phyloP scores from a whole-genome alignment of 2,888 invertebrate species.

The Oscheius sp. region DNA sequence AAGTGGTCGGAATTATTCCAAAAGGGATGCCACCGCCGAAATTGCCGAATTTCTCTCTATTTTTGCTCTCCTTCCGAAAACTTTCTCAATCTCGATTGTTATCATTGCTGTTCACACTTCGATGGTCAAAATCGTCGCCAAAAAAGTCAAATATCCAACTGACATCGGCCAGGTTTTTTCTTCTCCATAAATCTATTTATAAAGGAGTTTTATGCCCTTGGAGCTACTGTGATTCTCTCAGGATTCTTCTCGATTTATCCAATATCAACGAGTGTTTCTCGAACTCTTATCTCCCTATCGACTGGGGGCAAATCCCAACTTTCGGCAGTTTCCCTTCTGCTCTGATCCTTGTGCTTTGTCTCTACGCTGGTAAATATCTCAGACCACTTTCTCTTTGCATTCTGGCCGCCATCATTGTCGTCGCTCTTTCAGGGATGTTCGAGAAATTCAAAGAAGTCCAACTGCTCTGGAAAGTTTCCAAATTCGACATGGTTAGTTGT shows the following conservation, averaged over 20 bases:
- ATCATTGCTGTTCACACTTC: conserved; percentile 21
- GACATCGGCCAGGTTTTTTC: conserved; percentile 21
- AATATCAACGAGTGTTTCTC: conserved; percentile 73
- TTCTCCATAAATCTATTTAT: neutral
- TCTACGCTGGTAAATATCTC: neutral
- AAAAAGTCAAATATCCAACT: conserved; percentile 17
- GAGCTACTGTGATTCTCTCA: conserved; percentile 78
- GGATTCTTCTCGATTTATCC: conserved; percentile 74
- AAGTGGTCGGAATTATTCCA: conserved; percentile 14
- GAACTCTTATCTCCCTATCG: conserved; percentile 80
- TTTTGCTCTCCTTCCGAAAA: neutral
- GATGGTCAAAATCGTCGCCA: conserved; percentile 27
- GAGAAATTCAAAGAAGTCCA: conserved; percentile 13
- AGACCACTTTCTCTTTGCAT: conserved; percentile 12
- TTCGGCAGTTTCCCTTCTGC: conserved; percentile 22
- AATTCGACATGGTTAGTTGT: conserved; percentile 15
- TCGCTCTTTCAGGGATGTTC: conserved; percentile 4
- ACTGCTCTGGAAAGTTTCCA: conserved; percentile 21
- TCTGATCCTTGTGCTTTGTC: conserved; percentile 7
- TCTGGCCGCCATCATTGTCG: conserved; percentile 10
- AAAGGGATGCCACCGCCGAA: conserved; percentile 16
- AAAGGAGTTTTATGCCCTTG: conserved; percentile 67
- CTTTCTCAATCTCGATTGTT: conserved; percentile 8
- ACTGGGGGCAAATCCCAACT: conserved; percentile 85
- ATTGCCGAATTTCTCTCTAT: neutral